Base-by-base conservation (phyloP, 1,140 invertebrate species). In the Megalonaias nervosa region DNA sequence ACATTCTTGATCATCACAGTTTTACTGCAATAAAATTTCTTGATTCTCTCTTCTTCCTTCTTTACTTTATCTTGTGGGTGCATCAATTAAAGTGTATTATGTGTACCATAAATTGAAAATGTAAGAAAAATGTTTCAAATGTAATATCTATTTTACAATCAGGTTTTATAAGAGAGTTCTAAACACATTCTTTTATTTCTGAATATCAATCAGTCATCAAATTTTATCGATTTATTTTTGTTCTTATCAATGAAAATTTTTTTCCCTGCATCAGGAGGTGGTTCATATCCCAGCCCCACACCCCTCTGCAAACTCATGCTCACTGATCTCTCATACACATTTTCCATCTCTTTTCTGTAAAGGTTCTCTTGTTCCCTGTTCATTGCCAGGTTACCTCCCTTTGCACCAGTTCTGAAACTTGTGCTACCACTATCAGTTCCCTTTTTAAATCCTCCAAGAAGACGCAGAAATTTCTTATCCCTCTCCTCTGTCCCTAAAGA, bases 361-460 rank as follows among this genome's bases (percentile, higher is more conserved):
- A 70, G 61, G 57, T 73, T 75, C 48, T 82, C 75, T 23, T 68
- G 74, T 19, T 69, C 31, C 60, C 70, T 60, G 16, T 76, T 48
- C 62, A 84, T 71, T 6, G 84, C 84, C 21, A 19, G 71, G 68
- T 48, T 71, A 56, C 81, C 79, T 6, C 80, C 77, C 23, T 17
- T 13, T 15, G 13, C 14, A n/a, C 12, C 9, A 16, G 58, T 21
- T 6, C 2, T 66, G 48, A 67, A 59, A 72, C 17, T 64, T 1
- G 14, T 15, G 31, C 26, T 16, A 60, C 5, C 5, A 31, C 26
- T 60, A 16, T 21, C 26, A 21, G 56, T 55, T 55, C 59, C 67
- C 67, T 82, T 83, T 67, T 84, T 85, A 57, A 80, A 75, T 55
- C 84, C 84, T 57, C 84, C 84, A 16, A 85, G 57, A n/a, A 85